Evolutionary conservation across 2,888 invertebrate species (phyloP).

Genomic region (Morinoia aosen): DNA sequence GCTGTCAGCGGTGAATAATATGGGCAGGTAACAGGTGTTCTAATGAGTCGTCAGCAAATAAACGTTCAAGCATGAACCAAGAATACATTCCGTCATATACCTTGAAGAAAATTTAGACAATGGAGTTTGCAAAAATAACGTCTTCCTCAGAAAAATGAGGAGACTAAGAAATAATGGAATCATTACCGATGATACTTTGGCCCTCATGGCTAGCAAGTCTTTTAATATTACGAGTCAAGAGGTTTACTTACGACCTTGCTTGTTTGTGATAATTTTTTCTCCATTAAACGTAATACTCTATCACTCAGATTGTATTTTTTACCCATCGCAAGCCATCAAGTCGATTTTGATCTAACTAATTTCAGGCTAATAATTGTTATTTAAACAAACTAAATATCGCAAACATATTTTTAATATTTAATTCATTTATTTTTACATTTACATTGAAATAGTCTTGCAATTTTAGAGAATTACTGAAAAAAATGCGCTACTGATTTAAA

Average conservation of each 20-base stretch:
- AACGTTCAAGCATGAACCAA: not conserved
- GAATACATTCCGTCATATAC: not conserved
- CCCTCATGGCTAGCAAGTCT: too few relatives aligned
- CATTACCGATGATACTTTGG: too few relatives aligned
- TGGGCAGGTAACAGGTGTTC: conserved; percentile 9
- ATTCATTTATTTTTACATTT: not conserved
- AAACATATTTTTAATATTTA: not conserved
- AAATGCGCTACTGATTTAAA: not conserved
- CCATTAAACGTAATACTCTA: not conserved
- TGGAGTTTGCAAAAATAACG: too few relatives aligned
- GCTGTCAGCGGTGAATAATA: not conserved
- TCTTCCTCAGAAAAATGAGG: too few relatives aligned
- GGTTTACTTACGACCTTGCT: not conserved
- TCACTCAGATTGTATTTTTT: not conserved
- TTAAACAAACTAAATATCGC: not conserved
- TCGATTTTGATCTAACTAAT: not conserved
- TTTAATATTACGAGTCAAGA: too few relatives aligned
- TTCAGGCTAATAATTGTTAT: not conserved
- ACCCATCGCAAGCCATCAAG: not conserved
- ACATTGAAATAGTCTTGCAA: not conserved
- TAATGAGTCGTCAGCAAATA: not conserved
- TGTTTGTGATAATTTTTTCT: not conserved
- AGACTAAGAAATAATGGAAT: too few relatives aligned
- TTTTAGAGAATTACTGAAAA: not conserved
- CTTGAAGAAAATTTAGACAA: not conserved